Base-by-base conservation (phyloP, 1,140 invertebrate genomes). In the Megalonaias nervosa region DNA sequence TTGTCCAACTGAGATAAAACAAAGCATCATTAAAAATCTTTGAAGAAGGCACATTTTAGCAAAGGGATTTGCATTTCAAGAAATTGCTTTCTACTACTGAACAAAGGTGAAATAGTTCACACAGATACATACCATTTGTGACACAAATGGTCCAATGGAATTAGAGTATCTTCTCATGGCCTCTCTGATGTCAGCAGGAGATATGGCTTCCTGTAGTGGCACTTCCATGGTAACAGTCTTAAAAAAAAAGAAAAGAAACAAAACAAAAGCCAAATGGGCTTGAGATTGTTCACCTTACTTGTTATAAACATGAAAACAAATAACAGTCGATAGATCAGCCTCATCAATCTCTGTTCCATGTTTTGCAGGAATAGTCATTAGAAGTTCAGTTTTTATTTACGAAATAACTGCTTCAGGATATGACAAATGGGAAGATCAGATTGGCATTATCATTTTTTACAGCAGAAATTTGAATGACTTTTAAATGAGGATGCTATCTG, bases 121-220 rank as follows among this genome's bases (percentile, higher is more conserved):
- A 48, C 11, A 11, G 38, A 48, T 11, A 48, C 84, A 78, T 85
- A 89, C 88, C 26, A 76, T 80, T 95, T 80, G 72, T 55, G 83
- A 86, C 19, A 84, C 84, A 77, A 89, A 87, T 17, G 87, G 86
- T 56, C 89, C 88, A 67, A 86, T 83, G 74, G 72, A 77, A 1
- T 85, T 76, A 88, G 90, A 91, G 80, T 92, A 93, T 38, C 93
- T 83, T 70, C 93, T 87, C 48, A 93, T 85, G 15, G 92, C 93
- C 86, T 94, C 93, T 65, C 89, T 88, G 76, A 94, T 92, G 87
- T 94, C 93, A 19, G 90, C 85, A 64, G 93, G 93, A 2, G 82
- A 81, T 67, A 92, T 93, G 69, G 93, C 89, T 67, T 92, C 80
- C 70, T 78, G 65, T 71, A 83, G 73, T 48, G 84, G 72, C 12